These are phyloP conservation scores for Balaenoptera acutorostrata DNA, from an alignment of 2,113 vertebrate species.

Conservation along the genomic window DNA sequence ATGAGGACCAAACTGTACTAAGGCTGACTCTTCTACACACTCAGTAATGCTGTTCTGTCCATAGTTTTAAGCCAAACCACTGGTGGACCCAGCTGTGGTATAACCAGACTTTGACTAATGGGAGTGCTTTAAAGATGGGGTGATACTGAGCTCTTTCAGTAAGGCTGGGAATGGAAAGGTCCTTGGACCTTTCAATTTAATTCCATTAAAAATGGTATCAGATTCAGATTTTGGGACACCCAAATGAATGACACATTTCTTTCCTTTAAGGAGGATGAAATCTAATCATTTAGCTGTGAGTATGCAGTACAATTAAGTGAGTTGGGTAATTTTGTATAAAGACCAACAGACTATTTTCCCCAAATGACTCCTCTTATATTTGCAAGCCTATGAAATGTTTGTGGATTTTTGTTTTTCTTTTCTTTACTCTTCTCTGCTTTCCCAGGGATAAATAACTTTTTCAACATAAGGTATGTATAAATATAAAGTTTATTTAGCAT, in stretches of 20 bases:
- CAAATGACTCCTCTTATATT: neutral
- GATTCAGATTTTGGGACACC: neutral
- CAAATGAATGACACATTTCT: neutral
- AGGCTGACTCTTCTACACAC: neutral
- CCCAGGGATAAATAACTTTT: conserved; percentile 32
- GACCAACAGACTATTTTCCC: neutral
- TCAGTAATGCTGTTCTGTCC: neutral
- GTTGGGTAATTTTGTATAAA: conserved; percentile 6
- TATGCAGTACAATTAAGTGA: neutral
- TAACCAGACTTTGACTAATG: neutral
- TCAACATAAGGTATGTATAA: conserved; percentile 88
- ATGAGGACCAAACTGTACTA: neutral
- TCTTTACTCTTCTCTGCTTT: neutral
- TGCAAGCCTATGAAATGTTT: neutral
- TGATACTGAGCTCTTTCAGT: neutral
- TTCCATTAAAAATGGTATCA: neutral
- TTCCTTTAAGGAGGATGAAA: neutral
- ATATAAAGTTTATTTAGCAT: conserved; percentile 99
- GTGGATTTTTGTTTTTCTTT: neutral
- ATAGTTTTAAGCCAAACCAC: neutral
- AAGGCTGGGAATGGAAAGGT: neutral
- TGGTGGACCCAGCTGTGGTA: neutral
- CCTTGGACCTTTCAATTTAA: neutral
- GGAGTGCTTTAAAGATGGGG: neutral
- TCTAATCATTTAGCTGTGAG: neutral